Evolutionary conservation across 2,888 invertebrate genomes (phyloP).

Genomic region (Apotomis betuletana): DNA sequence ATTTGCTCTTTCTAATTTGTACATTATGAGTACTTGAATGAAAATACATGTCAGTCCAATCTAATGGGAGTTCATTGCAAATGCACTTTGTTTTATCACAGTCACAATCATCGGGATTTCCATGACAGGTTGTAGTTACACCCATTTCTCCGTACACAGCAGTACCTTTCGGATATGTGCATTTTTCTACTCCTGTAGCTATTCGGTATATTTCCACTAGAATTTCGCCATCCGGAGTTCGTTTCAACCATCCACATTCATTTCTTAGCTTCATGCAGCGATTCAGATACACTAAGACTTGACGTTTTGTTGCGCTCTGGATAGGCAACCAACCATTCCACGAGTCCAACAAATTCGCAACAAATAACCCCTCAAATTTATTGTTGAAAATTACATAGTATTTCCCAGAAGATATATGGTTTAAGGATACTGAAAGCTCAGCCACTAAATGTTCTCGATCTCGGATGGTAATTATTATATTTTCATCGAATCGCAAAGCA

Average conservation of each 20-base stretch:
- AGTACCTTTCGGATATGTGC: conserved; percentile 4
- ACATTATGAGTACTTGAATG: conserved; percentile 2
- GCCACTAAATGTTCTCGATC: conserved; percentile 47
- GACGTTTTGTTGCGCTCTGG: conserved; percentile 54
- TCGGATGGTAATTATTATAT: conserved; percentile 48
- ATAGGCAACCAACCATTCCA: conserved; percentile 55
- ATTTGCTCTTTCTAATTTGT: background rate
- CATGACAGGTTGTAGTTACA: conserved; percentile 56
- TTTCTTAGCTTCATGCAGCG: conserved; percentile 45
- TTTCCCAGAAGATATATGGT: conserved; percentile 58
- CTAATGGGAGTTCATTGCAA: conserved; percentile 49
- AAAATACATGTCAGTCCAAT: conserved; percentile 31
- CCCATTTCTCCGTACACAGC: conserved; percentile 50
- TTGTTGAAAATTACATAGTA: conserved; percentile 59
- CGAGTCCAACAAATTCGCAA: conserved; percentile 55
- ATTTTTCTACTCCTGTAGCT: conserved; percentile 46
- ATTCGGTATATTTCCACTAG: conserved; percentile 57
- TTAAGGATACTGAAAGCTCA: conserved; percentile 50
- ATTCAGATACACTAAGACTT: conserved; percentile 57
- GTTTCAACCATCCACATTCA: conserved; percentile 58
- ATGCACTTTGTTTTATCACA: conserved; percentile 57
- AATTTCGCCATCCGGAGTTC: conserved; percentile 64
- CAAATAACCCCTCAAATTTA: conserved; percentile 58
- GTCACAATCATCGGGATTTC: conserved; percentile 43
- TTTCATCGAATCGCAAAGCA: conserved; percentile 50